Conservation (phyloP, 2,797 vertebrate species). For the Emys orbicularis region DNA sequence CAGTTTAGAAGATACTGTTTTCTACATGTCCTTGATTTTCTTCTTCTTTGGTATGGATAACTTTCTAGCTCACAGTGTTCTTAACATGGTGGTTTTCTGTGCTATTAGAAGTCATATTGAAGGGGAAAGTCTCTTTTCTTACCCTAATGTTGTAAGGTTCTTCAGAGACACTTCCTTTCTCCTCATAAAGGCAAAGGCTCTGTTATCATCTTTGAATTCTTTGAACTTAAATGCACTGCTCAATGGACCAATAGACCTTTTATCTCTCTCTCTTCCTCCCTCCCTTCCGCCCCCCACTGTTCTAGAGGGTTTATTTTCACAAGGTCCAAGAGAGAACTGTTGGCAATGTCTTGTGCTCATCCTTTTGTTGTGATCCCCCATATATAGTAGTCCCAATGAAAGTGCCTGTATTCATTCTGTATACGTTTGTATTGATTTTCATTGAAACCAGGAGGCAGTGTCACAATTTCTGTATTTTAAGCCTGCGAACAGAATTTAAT, state of each 20-base stretch:
- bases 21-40: background rate
- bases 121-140: background rate
- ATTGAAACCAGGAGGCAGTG: conserved; percentile 22
- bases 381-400: conserved; percentile 5
- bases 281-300: background rate
- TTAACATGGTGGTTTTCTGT: conserved; percentile 49
- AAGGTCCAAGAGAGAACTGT: background rate
- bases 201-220: conserved; percentile 3
- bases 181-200: background rate
- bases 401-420: background rate
- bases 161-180: conserved; percentile 61
- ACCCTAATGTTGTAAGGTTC: conserved; percentile 38
- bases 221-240: conserved; percentile 25
- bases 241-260: conserved; percentile 6
- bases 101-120: conserved; percentile 7
- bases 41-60: conserved; percentile 23
- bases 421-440: conserved; percentile 41
- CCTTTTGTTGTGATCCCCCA: background rate
- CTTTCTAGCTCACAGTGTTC: background rate
- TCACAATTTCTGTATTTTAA: conserved; percentile 35
- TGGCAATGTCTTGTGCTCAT: background rate
- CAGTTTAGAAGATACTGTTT: background rate
- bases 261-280: background rate
- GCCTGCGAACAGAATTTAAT: conserved; percentile 20
- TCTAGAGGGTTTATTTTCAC: background rate